Conservation (phyloP, 2,113 vertebrate genomes). For the Eulemur macaco region DNA sequence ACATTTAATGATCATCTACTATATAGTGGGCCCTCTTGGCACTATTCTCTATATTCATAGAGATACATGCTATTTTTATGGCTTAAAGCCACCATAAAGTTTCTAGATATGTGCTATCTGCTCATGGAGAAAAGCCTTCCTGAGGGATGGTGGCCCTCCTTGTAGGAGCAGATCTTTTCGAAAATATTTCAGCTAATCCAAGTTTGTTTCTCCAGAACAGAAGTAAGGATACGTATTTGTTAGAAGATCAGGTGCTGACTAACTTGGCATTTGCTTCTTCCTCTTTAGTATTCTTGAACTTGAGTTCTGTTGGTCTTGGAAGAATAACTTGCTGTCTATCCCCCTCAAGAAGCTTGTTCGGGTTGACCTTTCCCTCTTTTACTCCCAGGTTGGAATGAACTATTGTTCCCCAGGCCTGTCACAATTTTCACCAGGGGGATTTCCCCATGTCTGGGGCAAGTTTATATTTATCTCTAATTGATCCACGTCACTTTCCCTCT, state of each 20-base stretch:
- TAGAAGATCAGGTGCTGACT: neutral
- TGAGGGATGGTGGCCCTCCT: neutral
- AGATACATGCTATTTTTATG: neutral
- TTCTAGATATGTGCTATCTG: neutral
- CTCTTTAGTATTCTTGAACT: neutral
- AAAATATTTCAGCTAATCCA: conserved; percentile 39
- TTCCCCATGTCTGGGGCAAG: neutral
- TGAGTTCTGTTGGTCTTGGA: neutral
- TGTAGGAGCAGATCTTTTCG: neutral
- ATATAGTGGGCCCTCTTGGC: neutral
- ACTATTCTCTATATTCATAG: neutral
- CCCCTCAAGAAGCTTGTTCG: neutral
- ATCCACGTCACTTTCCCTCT: neutral
- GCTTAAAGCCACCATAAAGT: neutral
- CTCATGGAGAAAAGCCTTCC: neutral
- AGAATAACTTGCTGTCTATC: neutral
- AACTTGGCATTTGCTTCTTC: neutral
- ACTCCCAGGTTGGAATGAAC: neutral
- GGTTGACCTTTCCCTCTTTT: neutral
- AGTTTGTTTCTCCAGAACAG: neutral
- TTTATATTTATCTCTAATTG: conserved; percentile 14
- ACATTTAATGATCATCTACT: neutral
- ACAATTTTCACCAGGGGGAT: neutral
- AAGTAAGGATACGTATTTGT: conserved; percentile 9
- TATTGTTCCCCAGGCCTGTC: neutral